Percentiles rank a stretch among this genome's conserved stretches.
Conservation (phyloP, 2,888 invertebrate species). For the Hypercompe scribonia region DNA sequence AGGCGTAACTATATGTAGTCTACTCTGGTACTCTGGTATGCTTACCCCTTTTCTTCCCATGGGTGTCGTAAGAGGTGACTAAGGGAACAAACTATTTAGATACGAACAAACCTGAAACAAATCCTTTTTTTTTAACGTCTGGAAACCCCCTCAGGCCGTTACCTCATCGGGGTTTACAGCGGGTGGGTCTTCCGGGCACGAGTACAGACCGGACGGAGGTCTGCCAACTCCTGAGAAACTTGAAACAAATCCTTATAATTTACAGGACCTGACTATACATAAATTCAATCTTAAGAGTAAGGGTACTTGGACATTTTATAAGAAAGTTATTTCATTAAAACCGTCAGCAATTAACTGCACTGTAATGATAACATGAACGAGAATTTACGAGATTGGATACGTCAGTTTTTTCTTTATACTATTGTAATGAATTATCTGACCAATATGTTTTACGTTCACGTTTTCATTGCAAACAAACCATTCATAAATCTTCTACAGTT, state of each 20-base stretch:
- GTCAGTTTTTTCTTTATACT: neutral
- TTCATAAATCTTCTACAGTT: conserved; percentile 28
- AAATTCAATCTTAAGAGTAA: neutral
- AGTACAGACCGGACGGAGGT: no score
- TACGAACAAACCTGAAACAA: no score
- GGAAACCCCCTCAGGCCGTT: no score
- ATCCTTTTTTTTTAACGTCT: no score
- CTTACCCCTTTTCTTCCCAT: no score
- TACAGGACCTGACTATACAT: neutral
- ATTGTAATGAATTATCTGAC: neutral
- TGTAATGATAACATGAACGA: neutral
- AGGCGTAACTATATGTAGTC: no score
- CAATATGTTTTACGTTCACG: neutral
- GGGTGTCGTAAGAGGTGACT: no score
- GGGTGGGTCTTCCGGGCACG: no score
- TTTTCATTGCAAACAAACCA: conserved; percentile 31
- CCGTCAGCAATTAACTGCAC: neutral
- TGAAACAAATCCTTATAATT: neutral
- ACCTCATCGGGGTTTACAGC: no score
- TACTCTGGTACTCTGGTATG: no score
- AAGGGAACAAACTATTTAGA: no score
- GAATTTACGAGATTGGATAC: neutral
- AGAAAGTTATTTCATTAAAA: neutral
- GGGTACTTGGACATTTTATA: neutral
- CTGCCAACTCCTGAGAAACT: no score